phyloP scores from a whole-genome alignment of 1,140 invertebrate species.

The Ceratitis capitata region DNA sequence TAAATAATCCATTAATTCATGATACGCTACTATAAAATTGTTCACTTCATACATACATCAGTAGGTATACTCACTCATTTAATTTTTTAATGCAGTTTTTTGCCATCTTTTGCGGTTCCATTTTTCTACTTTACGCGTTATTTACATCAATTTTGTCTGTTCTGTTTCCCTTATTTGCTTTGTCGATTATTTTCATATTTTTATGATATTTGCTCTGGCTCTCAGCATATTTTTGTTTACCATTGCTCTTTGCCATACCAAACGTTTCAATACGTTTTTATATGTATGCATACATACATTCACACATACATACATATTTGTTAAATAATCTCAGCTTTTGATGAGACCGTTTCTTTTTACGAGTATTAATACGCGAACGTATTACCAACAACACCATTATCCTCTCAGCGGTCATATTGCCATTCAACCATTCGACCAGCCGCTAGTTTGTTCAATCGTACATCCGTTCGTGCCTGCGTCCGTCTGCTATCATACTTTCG shows the following conservation, averaged over 20 bases:
- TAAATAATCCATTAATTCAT: too few relatives aligned
- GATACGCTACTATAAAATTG: too few relatives aligned
- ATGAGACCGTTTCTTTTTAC: neutral
- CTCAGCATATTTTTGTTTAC: neutral
- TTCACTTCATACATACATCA: too few relatives aligned
- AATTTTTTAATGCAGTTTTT: neutral
- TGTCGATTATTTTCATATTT: neutral
- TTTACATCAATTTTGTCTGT: neutral
- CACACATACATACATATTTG: neutral
- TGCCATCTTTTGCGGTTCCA: too few relatives aligned
- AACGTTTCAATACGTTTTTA: neutral
- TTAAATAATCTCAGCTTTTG: neutral
- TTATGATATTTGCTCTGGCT: neutral
- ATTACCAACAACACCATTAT: neutral
- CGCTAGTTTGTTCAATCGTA: neutral
- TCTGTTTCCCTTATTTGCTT: neutral
- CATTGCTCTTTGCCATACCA: neutral
- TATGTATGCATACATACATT: neutral
- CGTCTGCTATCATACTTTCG: neutral
- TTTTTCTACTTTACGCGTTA: neutral
- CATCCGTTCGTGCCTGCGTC: neutral
- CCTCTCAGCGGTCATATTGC: neutral
- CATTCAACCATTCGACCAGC: neutral
- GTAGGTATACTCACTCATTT: too few relatives aligned
- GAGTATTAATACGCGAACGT: constrained; percentile 1